phyloP scores from a whole-genome alignment of 2,113 vertebrate species.

The Kobus ellipsiprymnus region DNA sequence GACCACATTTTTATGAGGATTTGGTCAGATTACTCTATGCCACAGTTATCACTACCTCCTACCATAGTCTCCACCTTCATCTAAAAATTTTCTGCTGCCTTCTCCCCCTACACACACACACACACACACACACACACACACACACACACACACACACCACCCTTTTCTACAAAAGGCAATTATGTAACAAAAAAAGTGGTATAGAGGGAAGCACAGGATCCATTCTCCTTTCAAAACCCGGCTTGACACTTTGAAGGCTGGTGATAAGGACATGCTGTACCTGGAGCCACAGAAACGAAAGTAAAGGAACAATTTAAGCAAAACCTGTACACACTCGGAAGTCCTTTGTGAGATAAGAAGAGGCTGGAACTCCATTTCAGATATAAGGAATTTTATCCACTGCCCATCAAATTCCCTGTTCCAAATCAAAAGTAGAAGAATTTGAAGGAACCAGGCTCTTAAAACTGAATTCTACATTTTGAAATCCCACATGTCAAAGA shows the following conservation, averaged over 20 bases:
- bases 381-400: not conserved
- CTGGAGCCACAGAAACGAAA: not conserved
- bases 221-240: not conserved
- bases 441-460: not conserved
- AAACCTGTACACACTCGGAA: not conserved
- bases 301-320: not conserved
- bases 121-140: not conserved
- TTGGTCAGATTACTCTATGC: not conserved
- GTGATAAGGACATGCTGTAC: not conserved
- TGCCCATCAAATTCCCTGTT: not conserved
- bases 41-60: not conserved
- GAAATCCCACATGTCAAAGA: not conserved
- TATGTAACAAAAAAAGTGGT: not conserved
- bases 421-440: not conserved
- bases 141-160: not conserved
- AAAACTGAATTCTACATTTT: not conserved
- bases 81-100: not conserved
- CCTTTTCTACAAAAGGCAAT: not conserved
- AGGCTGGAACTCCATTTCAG: not conserved
- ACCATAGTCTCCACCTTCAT: not conserved
- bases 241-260: not conserved
- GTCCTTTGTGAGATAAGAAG: not conserved
- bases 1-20: not conserved
- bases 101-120: not conserved
- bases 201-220: too few relatives aligned